Evolutionary conservation across 1,140 invertebrate genomes (phyloP).

Genomic region (Trachymyrmex cornetzi): DNA sequence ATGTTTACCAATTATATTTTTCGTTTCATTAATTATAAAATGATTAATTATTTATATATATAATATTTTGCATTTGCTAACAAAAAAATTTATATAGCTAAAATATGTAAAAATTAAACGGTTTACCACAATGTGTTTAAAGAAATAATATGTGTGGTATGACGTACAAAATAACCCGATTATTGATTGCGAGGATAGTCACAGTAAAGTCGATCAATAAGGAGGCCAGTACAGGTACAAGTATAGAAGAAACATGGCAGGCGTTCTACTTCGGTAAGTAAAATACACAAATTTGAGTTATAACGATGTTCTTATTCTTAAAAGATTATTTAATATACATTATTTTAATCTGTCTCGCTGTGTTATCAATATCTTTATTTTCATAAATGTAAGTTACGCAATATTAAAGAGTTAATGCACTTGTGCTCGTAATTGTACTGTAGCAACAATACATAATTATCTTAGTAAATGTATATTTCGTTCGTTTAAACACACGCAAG

Average conservation of each 20-base stretch:
- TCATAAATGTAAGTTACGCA: neutral
- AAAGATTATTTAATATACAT: conserved; percentile 5
- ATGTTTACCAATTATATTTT: neutral
- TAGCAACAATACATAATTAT: neutral
- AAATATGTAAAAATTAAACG: neutral
- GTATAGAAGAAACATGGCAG: conserved; percentile 79
- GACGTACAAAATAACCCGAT: conserved; percentile 30
- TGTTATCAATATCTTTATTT: neutral
- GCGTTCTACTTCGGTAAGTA: conserved; percentile 81
- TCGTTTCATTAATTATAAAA: neutral
- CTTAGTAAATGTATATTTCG: neutral
- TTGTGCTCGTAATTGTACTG: neutral
- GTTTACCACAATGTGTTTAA: neutral
- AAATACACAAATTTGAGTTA: conserved; percentile 2
- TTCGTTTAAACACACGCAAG: neutral
- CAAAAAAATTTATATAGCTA: neutral
- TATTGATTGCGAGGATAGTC: conserved; percentile 66
- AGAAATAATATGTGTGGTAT: neutral
- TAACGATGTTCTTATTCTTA: neutral
- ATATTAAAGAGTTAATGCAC: neutral
- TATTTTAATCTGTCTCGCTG: neutral
- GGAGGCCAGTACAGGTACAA: conserved; percentile 69
- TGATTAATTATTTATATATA: conserved; percentile 25
- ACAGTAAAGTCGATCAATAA: conserved; percentile 81
- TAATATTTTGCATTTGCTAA: neutral